These are phyloP conservation scores for Nemurella pictetii DNA, from an alignment of 2,888 invertebrate genomes.

Conservation along the genomic window DNA sequence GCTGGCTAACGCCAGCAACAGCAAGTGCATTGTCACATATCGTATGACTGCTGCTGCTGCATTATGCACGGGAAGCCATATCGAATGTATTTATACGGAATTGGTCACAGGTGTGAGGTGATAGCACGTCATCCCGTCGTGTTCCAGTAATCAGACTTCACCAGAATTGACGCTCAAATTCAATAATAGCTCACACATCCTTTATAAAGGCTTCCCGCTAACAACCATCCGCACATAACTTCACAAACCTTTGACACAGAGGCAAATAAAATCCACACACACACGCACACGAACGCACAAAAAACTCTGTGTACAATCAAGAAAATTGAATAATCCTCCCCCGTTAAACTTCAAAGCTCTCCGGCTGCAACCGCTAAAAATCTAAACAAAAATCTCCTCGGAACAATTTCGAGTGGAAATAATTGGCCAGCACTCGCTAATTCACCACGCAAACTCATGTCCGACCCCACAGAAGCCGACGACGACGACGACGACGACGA, in stretches of 20 bases:
- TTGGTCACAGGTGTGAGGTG: background rate
- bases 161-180: background rate
- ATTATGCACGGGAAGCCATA: background rate
- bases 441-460: background rate
- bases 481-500: background rate
- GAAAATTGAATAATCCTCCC: background rate
- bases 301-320: background rate
- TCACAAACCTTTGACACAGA: background rate
- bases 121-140: background rate
- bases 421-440: background rate
- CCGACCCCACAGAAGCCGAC: background rate
- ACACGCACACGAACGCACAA: too few relatives aligned
- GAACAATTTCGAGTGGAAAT: background rate
- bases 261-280: background rate
- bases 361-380: background rate
- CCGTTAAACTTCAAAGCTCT: background rate
- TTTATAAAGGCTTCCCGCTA: background rate
- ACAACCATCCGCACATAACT: background rate
- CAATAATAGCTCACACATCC: background rate
- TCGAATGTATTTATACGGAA: background rate
- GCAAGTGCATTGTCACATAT: background rate
- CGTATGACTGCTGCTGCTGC: too few relatives aligned
- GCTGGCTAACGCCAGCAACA: background rate
- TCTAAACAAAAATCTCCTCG: background rate
- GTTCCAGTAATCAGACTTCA: background rate